phyloP scores from a whole-genome alignment of 1,140 invertebrate genomes.

The Panagrolaimus sp. region DNA sequence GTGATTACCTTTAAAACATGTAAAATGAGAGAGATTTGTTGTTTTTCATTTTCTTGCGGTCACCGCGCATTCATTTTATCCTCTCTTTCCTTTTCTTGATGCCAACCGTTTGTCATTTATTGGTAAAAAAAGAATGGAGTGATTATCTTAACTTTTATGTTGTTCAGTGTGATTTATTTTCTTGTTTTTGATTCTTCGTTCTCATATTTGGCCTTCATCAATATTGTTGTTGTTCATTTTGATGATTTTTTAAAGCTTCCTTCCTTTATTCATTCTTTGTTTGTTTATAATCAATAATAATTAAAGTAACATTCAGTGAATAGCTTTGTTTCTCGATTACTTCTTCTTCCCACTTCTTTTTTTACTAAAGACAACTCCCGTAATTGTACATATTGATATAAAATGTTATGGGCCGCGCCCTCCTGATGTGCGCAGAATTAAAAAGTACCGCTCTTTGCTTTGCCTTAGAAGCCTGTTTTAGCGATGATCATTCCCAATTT shows the following conservation, averaged over 20 bases:
- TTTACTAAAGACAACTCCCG: conserved; percentile 1
- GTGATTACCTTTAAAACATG: no score
- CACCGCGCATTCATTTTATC: conserved; percentile 2
- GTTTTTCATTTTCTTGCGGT: conserved; percentile 3
- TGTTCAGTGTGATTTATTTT: not conserved
- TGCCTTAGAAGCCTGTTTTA: conserved; percentile 8
- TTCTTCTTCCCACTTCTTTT: no score
- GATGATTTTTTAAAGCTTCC: not conserved
- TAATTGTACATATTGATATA: conserved; percentile 12
- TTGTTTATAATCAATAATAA: no score
- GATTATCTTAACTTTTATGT: not conserved
- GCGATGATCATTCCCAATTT: conserved; percentile 7
- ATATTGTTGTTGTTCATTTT: conserved; percentile 3
- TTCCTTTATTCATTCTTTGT: no score
- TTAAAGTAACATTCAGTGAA: not conserved
- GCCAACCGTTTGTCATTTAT: not conserved
- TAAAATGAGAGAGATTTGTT: no score
- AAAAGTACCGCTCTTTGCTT: not conserved
- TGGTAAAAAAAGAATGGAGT: not conserved
- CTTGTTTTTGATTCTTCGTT: not conserved
- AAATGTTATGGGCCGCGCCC: not conserved
- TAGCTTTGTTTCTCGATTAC: conserved; percentile 6
- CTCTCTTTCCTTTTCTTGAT: not conserved
- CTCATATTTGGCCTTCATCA: not conserved
- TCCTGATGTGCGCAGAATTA: not conserved